Base-by-base conservation (phyloP, 2,797 vertebrate genomes). In the Sitta carolinensis region DNA sequence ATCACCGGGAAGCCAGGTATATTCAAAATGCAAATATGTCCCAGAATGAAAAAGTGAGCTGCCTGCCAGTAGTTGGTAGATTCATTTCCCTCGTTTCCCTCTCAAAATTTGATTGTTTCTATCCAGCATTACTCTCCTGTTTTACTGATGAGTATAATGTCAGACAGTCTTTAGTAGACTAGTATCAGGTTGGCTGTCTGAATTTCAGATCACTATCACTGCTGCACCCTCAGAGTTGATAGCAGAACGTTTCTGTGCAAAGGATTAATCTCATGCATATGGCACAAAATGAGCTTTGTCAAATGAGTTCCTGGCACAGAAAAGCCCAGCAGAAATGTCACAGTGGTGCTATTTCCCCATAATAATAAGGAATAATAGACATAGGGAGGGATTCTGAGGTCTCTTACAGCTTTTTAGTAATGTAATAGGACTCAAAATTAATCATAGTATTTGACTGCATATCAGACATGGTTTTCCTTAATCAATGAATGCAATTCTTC, bases 51-150 rank as follows among this genome's bases (percentile, higher is more conserved):
- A 72, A 93, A 95, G 61, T 61, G 52, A 70, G 38, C 61, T 92
- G 83, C 80, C 55, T 84, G 62, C 38, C 43, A 13, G 43, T 74
- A 7, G 47, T 72, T 83, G 68, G 55, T 34, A 54, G 70, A 64
- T 48, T 80, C 58, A 73, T 85, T 85, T 90, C 87, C 58, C 30
- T 87, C 43, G 27, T 93, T 92, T 70, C 43, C 32, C 57, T 73
- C 58, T 93, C 83, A 84, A 82, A 90, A 94, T 91, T 26, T 88
- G 91, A 67, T 92, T 89, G 72, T 94, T 95, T 84, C 87, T 73
- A 34, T 40, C 76, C 74, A 86, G 77, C 42, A 43, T 88, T 82
- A n/a, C 93, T 69, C 73, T 88, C 50, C 87, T 79, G 80, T 88
- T 93, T 93, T 93, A 94, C 59, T 74, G 75, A 94, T 69, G 54